Conservation (phyloP, 2,113 vertebrate genomes). For the Taurulus bubalis region DNA sequence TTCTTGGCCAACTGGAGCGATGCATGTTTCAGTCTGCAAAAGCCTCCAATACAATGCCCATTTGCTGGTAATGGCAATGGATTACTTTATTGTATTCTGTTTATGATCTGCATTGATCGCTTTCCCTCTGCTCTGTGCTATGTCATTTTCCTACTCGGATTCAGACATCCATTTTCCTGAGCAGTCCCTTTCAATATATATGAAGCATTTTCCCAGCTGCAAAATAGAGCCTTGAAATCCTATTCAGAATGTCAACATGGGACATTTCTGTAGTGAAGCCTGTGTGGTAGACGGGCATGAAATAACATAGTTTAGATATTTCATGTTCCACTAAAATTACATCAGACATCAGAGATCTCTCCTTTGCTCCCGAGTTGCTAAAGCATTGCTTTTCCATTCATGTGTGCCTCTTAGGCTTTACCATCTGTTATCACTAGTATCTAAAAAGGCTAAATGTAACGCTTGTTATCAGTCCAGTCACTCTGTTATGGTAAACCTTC, state of each 20-base stretch:
- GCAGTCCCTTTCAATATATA: constrained; percentile 54
- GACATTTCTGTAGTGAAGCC: constrained; percentile 54
- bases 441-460: constrained; percentile 27
- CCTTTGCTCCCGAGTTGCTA: constrained; percentile 62
- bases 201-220: constrained; percentile 57
- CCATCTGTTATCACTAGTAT: constrained; percentile 40
- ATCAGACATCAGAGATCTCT: constrained; percentile 65
- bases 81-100: constrained; percentile 82
- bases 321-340: constrained; percentile 73
- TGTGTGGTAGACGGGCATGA: constrained; percentile 74
- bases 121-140: constrained; percentile 60
- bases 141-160: constrained; percentile 67
- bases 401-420: constrained; percentile 28
- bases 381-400: constrained; percentile 38
- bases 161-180: constrained; percentile 69
- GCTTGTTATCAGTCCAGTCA: constrained; percentile 17
- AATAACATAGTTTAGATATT: constrained; percentile 78
- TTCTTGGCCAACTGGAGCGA: constrained; percentile 56
- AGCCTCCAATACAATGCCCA: constrained; percentile 69
- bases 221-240: constrained; percentile 72
- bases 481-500: neutral
- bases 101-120: constrained; percentile 82
- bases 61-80: constrained; percentile 80
- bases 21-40: constrained; percentile 60
- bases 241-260: constrained; percentile 65